These are phyloP conservation scores for Haemorhous mexicanus DNA, from an alignment of 2,113 vertebrate species.

Conservation along the genomic window DNA sequence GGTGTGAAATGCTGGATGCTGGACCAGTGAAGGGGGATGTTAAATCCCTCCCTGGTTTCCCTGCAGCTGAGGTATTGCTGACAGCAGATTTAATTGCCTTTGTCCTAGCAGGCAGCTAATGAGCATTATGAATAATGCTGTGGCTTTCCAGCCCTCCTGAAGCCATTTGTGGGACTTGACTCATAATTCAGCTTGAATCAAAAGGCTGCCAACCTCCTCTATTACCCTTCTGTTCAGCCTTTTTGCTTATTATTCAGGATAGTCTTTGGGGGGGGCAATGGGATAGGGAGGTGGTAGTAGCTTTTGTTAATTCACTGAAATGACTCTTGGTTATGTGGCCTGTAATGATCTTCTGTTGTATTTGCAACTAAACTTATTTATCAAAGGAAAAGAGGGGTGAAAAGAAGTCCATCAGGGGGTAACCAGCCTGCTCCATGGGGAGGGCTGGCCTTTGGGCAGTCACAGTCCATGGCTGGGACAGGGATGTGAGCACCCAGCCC, in stretches of 20 bases:
- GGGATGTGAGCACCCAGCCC: background rate
- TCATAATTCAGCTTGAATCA: background rate
- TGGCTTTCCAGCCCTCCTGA: background rate
- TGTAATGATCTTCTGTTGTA: background rate
- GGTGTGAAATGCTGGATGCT: background rate
- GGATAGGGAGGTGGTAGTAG: background rate
- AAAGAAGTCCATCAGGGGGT: background rate
- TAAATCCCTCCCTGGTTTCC: background rate
- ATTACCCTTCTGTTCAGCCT: background rate
- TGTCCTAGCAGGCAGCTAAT: background rate
- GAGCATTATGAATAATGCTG: background rate
- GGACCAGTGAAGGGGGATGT: background rate
- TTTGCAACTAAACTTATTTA: background rate
- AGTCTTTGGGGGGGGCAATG: background rate
- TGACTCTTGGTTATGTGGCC: background rate
- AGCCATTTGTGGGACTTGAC: background rate
- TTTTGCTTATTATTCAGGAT: background rate
- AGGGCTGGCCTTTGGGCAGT: background rate
- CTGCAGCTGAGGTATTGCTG: background rate
- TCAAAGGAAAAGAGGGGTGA: background rate
- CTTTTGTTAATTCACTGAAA: background rate
- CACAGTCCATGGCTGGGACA: background rate
- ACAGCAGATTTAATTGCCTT: conserved; percentile 2
- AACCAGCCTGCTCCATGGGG: background rate
- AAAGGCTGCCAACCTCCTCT: background rate